Conservation (phyloP, 2,797 vertebrate species). For the Gallinago nigripennis region DNA sequence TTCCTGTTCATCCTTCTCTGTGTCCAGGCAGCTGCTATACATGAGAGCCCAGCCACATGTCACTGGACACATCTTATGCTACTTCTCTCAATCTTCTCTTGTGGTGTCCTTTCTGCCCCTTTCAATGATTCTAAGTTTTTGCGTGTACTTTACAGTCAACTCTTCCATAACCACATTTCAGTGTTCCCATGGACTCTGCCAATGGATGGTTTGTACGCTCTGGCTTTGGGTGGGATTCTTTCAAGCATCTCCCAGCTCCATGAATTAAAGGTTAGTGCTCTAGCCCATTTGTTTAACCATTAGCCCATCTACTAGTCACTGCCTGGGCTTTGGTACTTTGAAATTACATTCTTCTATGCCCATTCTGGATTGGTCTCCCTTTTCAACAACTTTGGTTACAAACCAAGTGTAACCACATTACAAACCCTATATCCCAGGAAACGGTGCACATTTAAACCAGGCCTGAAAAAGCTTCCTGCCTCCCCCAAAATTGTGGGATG, state of each 20-base stretch:
- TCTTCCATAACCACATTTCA: not conserved
- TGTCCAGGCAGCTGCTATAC: not conserved
- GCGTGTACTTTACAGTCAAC: not conserved
- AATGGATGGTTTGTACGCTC: not conserved
- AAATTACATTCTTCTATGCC: not conserved
- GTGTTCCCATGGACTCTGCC: not conserved
- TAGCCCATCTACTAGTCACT: not conserved
- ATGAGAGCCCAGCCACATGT: not conserved
- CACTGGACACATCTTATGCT: not conserved
- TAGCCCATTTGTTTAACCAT: not conserved
- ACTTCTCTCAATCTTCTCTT: not conserved
- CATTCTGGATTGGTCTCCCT: not conserved
- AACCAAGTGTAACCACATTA: not conserved
- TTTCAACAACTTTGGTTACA: not conserved
- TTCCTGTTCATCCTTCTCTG: not conserved
- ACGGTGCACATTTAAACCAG: not conserved
- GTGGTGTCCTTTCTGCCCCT: not conserved
- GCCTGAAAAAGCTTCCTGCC: not conserved
- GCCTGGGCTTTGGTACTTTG: not conserved
- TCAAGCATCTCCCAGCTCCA: not conserved
- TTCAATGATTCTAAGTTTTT: not conserved
- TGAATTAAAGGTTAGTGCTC: not conserved
- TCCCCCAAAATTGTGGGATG: rapidly evolving
- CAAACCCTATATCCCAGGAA: not conserved
- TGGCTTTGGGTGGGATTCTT: not conserved